These are phyloP conservation scores for Okapia johnstoni DNA, from an alignment of 2,113 vertebrate genomes.

Conservation along the genomic window DNA sequence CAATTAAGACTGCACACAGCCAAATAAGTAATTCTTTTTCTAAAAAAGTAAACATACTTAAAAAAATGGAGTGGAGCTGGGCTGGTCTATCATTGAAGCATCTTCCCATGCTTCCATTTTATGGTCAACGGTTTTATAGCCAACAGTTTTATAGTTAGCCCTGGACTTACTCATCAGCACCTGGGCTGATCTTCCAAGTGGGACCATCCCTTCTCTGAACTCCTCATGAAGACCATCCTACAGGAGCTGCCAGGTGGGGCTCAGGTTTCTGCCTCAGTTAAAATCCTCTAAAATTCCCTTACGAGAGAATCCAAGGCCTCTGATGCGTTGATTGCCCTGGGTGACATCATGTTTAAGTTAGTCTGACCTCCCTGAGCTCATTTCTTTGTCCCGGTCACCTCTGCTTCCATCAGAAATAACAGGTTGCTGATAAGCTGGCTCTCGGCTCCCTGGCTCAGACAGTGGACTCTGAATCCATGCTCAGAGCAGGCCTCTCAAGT, in stretches of 20 bases:
- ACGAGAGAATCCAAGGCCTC: neutral
- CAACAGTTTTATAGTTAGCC: neutral
- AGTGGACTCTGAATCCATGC: conserved; percentile 14
- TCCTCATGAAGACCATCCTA: neutral
- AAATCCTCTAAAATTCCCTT: conserved; percentile 2
- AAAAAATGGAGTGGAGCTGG: neutral
- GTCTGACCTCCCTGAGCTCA: conserved; percentile 44
- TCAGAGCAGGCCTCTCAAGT: conserved; percentile 41
- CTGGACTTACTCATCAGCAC: neutral
- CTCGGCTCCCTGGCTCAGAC: neutral
- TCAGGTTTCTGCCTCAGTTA: neutral
- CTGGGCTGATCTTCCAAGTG: neutral
- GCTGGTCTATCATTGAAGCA: neutral
- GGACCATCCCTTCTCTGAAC: accelerated
- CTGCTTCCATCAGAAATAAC: conserved; percentile 62
- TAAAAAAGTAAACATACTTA: neutral
- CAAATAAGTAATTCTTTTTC: neutral
- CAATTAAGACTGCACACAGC: neutral
- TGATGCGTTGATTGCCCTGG: neutral
- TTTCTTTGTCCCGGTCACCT: conserved; percentile 37
- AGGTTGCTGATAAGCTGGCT: conserved; percentile 56
- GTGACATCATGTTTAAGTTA: conserved; percentile 41
- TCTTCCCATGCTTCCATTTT: neutral
- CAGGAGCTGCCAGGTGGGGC: neutral
- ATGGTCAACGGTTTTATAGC: too few species aligned